phyloP scores from a whole-genome alignment of 1,140 invertebrate species.

The Contarinia nasturtii region DNA sequence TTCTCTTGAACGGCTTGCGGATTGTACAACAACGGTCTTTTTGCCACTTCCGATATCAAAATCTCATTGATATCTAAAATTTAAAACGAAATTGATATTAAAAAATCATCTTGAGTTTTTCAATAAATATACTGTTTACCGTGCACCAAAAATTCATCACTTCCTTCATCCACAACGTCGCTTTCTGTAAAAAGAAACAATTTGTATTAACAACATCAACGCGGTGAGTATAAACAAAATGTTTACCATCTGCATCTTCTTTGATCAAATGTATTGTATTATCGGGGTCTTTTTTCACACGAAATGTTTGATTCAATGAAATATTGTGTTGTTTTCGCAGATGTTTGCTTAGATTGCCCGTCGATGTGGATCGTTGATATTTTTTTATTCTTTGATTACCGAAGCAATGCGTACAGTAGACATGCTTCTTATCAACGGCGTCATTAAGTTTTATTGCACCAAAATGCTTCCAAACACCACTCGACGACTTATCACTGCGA shows the following conservation, averaged over 20 bases:
- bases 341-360: not conserved
- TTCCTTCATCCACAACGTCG: not conserved
- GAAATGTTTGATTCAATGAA: not conserved
- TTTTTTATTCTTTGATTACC: not conserved
- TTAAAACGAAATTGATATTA: not conserved
- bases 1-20: not conserved
- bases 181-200: not conserved
- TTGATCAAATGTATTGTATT: not conserved
- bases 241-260: not conserved
- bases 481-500: not conserved
- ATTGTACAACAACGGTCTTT: not conserved
- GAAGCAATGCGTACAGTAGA: not conserved
- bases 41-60: not conserved
- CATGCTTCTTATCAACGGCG: not conserved
- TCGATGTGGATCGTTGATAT: slow-evolving; percentile 1
- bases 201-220: not conserved
- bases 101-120: not conserved
- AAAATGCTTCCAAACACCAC: slow-evolving; percentile 1
- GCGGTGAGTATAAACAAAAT: not conserved
- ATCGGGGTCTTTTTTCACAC: not conserved
- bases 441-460: not conserved
- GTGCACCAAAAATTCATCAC: not conserved
- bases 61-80: not conserved
- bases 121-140: not conserved
- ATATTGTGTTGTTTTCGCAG: not conserved